Percentiles rank a stretch among this genome's conserved stretches.
These are phyloP conservation scores for Cacatua alba DNA, from an alignment of 2,113 vertebrate species.

Conservation along the genomic window DNA sequence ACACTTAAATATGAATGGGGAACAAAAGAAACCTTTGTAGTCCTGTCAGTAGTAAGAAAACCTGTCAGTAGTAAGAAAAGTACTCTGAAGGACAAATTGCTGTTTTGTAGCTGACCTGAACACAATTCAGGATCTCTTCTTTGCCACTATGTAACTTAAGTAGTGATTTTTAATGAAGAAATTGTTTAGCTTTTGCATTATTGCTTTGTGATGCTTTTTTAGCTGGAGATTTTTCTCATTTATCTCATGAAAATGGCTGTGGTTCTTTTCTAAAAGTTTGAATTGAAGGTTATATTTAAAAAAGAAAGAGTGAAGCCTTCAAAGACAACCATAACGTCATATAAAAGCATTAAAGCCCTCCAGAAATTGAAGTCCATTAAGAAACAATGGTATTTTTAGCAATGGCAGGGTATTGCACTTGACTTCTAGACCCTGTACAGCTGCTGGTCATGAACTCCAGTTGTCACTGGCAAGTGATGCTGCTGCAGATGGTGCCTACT, in stretches of 20 bases:
- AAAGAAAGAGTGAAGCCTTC: background rate
- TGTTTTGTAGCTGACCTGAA: background rate
- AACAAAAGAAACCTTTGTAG: background rate
- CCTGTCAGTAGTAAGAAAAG: background rate
- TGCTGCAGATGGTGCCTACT: background rate
- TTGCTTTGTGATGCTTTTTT: background rate
- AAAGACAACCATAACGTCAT: background rate
- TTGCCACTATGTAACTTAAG: background rate
- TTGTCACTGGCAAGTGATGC: background rate
- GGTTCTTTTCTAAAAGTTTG: background rate
- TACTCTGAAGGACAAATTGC: background rate
- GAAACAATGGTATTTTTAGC: background rate
- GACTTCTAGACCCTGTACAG: background rate
- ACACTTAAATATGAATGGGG: background rate
- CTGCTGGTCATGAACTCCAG: background rate
- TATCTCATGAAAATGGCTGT: background rate
- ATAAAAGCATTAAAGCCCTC: background rate
- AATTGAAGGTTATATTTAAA: background rate
- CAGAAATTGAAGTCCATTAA: fast-evolving
- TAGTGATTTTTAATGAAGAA: background rate
- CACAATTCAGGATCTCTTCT: background rate
- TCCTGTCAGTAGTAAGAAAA: background rate
- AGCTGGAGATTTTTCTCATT: background rate
- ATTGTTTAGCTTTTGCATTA: background rate
- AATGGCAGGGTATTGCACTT: background rate